Percentiles rank a stretch among this genome's conserved stretches.
Evolutionary conservation across 2,797 vertebrate genomes (phyloP).

Genomic region (Fratercula arctica): DNA sequence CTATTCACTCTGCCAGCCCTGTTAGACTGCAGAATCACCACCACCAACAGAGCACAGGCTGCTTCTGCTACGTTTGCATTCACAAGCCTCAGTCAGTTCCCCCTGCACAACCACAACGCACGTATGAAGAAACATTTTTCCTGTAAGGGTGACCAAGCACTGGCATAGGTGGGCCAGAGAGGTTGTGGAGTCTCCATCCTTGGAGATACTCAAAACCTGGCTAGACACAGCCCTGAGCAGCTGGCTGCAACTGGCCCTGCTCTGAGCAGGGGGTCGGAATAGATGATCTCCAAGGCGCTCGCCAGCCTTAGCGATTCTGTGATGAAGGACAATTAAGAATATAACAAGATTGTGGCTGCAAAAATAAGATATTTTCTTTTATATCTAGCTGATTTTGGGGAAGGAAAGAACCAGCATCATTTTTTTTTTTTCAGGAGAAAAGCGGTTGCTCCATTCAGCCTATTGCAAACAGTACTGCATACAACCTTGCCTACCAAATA

Average conservation of each 20-base stretch:
- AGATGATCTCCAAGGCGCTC: not conserved
- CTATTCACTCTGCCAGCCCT: not conserved
- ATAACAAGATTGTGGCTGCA: not conserved
- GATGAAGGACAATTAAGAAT: not conserved
- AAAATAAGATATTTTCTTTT: not conserved
- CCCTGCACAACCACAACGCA: accelerated
- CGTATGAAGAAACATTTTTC: not conserved
- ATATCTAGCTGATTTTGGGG: not conserved
- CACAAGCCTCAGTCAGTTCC: not conserved
- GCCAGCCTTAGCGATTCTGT: not conserved
- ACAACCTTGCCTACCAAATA: not conserved
- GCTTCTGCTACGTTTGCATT: not conserved
- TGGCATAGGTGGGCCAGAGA: not conserved
- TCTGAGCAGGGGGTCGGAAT: not conserved
- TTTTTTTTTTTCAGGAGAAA: not conserved
- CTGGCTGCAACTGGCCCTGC: not conserved
- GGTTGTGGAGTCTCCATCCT: not conserved
- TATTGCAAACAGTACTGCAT: not conserved
- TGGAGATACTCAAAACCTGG: not conserved
- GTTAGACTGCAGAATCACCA: not conserved
- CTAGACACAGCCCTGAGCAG: not conserved
- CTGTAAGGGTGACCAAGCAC: not conserved
- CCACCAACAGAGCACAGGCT: accelerated
- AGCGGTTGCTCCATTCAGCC: not conserved
- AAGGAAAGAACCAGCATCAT: not conserved